Percentiles rank a stretch among this genome's conserved stretches.
These are phyloP conservation scores for Enchytraeus crypticus DNA, from an alignment of 2,888 invertebrate species.

Conservation along the genomic window DNA sequence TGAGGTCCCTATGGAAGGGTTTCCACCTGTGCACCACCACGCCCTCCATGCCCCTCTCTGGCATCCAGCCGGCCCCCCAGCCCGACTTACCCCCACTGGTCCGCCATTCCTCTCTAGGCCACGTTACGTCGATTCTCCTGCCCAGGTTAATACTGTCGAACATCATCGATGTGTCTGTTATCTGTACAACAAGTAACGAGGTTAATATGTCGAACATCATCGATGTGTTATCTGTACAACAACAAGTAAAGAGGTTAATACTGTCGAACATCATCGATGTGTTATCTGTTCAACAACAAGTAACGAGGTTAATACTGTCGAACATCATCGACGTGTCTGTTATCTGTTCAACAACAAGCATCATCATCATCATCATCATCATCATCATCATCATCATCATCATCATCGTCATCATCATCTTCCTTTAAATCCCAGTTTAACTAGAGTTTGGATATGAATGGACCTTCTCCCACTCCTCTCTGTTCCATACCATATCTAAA, in stretches of 20 bases:
- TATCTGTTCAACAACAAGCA: conserved; percentile 41
- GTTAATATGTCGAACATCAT: too few species aligned
- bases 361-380: too few species aligned
- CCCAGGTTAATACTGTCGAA: conserved; percentile 86
- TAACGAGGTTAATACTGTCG: conserved; percentile 82
- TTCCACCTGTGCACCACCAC: conserved; percentile 82
- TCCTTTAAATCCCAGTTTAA: too few species aligned
- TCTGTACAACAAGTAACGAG: conserved; percentile 40
- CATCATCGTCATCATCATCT: too few species aligned
- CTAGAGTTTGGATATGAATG: too few species aligned
- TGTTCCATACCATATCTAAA: too few species aligned
- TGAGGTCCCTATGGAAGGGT: conserved; percentile 80
- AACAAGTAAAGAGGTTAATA: conserved; percentile 69
- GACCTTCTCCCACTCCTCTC: too few species aligned
- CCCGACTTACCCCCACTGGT: conserved; percentile 74
- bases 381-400: too few species aligned
- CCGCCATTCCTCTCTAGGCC: conserved; percentile 85
- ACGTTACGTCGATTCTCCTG: conserved; percentile 80
- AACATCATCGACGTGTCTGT: conserved; percentile 51
- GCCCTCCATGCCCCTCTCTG: conserved; percentile 84
- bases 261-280: conserved; percentile 61
- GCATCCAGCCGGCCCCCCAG: conserved; percentile 79
- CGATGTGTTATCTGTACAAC: conserved; percentile 39
- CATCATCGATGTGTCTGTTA: conserved; percentile 33
- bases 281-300: conserved; percentile 40